phyloP scores from a whole-genome alignment of 2,797 vertebrate species.

The Sebastolobus alascanus region DNA sequence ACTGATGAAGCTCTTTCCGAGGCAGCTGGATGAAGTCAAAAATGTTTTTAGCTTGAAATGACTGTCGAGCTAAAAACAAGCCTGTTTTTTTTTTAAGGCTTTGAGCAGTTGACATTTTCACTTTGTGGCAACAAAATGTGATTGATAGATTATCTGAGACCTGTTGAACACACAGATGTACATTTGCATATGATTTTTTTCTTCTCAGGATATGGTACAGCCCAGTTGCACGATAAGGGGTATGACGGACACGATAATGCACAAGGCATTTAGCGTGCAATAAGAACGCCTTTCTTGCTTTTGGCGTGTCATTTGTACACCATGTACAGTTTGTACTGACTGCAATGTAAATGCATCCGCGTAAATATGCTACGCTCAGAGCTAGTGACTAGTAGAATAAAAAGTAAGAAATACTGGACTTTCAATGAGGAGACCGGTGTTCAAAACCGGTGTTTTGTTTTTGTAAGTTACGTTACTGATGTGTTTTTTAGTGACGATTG shows the following conservation, averaged over 20 bases:
- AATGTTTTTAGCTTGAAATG: background rate
- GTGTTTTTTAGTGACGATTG: background rate
- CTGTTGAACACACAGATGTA: background rate
- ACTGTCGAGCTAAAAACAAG: slow-evolving; percentile 19
- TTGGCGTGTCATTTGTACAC: too few relatives aligned
- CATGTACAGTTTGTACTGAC: too few relatives aligned
- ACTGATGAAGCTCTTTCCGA: slow-evolving; percentile 51
- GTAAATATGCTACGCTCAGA: too few relatives aligned
- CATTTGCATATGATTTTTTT: background rate
- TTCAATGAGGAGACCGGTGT: too few relatives aligned
- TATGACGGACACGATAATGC: too few relatives aligned
- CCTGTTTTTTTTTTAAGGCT: background rate
- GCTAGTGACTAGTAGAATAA: too few relatives aligned
- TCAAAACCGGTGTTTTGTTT: too few relatives aligned
- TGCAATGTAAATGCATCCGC: background rate
- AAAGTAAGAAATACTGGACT: too few relatives aligned
- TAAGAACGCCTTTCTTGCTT: too few relatives aligned
- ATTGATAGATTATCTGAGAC: background rate
- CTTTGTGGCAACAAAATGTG: background rate
- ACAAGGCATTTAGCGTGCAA: too few relatives aligned
- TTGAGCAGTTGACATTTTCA: background rate
- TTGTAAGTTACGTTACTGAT: background rate
- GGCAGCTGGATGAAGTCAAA: slow-evolving; percentile 33
- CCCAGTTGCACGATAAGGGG: too few relatives aligned
- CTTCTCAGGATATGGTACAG: background rate